Percentiles rank a stretch among this genome's conserved stretches.
phyloP scores from a whole-genome alignment of 1,140 invertebrate species.

The Galendromus occidentalis region DNA sequence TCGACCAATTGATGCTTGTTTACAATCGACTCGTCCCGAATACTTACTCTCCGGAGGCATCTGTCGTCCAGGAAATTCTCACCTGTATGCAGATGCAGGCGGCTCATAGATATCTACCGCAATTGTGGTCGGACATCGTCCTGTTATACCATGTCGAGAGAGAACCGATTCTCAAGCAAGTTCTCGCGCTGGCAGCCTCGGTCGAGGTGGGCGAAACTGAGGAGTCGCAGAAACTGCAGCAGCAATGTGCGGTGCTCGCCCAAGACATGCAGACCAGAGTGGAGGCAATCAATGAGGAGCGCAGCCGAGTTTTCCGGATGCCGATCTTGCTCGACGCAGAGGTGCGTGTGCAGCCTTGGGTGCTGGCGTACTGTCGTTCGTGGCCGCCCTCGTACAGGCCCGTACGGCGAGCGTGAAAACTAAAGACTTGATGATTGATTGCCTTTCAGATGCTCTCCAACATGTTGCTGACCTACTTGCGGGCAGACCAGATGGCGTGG shows the following conservation, averaged over 20 bases:
- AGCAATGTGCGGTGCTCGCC: background rate
- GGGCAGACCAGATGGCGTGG: no score
- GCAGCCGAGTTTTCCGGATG: background rate
- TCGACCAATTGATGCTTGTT: constrained; percentile 47
- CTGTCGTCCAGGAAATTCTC: constrained; percentile 39
- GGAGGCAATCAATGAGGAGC: background rate
- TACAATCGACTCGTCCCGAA: constrained; percentile 55
- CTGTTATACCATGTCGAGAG: background rate
- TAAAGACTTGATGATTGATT: no score
- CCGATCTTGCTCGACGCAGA: background rate
- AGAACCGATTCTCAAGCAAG: background rate
- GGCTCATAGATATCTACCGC: constrained; percentile 41
- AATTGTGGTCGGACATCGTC: constrained; percentile 40
- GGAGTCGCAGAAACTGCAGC: background rate
- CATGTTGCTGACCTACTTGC: no score
- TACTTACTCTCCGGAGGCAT: constrained; percentile 52
- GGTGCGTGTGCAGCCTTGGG: background rate
- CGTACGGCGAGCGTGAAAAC: no score
- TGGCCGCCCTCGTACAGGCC: no score
- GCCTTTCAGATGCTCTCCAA: no score
- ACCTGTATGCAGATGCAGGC: constrained; percentile 39
- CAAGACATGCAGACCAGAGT: background rate
- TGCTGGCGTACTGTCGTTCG: no score
- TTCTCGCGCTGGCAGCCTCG: background rate
- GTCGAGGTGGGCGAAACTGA: background rate